Evolutionary conservation across 2,113 vertebrate genomes (phyloP).

Genomic region (Mionectes macconnelli): DNA sequence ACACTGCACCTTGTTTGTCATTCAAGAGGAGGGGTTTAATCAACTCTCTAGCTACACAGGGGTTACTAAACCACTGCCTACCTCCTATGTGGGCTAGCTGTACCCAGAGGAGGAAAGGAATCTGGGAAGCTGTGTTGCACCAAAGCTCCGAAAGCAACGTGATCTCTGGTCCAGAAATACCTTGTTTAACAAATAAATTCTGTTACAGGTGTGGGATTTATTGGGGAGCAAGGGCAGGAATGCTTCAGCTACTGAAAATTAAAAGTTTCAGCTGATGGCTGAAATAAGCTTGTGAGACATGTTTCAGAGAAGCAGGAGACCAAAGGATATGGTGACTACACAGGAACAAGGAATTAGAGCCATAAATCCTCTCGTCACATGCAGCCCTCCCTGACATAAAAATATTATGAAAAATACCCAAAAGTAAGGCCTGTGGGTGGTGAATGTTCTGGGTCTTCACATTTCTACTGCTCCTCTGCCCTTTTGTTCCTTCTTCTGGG

Average conservation of each 20-base stretch:
- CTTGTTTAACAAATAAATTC: not conserved
- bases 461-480: constrained; percentile 9
- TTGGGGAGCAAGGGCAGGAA: not conserved
- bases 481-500: constrained; percentile 49
- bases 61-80: not conserved
- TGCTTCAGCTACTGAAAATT: not conserved
- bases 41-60: not conserved
- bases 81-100: not conserved
- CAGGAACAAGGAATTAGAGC: not conserved
- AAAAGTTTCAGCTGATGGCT: not conserved
- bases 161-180: not conserved
- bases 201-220: not conserved
- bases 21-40: not conserved
- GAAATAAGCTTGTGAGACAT: not conserved
- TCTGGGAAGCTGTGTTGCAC: not conserved
- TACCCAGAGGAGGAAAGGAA: not conserved
- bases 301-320: not conserved
- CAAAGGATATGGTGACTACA: not conserved
- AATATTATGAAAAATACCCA: not conserved
- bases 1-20: not conserved
- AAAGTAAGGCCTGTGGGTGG: not conserved
- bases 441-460: not conserved
- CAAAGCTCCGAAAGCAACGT: accelerated
- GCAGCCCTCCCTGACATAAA: not conserved
- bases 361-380: not conserved